Evolutionary conservation across 2,888 invertebrate genomes (phyloP).

Genomic region (Punctoribates punctum): DNA sequence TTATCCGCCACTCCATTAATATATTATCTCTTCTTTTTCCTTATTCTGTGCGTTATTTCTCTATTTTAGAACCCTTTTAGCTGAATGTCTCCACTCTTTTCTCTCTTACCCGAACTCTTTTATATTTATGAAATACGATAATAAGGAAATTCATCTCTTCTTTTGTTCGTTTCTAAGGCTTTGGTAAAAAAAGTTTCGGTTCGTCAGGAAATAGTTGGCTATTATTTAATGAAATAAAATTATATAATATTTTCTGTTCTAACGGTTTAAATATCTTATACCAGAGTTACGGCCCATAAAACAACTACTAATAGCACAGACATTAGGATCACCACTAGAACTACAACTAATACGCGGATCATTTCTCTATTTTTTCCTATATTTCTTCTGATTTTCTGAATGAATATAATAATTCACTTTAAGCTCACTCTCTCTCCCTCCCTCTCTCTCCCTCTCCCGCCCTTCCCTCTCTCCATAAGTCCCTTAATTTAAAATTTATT

Average conservation of each 20-base stretch:
- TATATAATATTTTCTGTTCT: constrained; percentile 6
- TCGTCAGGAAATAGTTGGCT: constrained; percentile 15
- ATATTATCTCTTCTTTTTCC: not conserved
- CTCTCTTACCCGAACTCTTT: not conserved
- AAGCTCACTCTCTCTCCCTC: too few species aligned
- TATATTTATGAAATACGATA: constrained; percentile 18
- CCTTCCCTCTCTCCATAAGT: not conserved
- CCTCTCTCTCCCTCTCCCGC: too few species aligned
- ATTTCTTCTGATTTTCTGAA: too few species aligned
- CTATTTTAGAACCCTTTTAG: not conserved
- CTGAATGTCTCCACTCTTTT: not conserved
- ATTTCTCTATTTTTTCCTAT: not conserved
- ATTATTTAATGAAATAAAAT: constrained; percentile 31
- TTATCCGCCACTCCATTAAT: constrained; percentile 6
- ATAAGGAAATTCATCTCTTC: constrained; percentile 4
- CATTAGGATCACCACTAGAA: not conserved
- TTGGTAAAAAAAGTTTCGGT: not conserved
- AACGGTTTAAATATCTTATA: constrained; percentile 20
- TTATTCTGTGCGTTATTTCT: not conserved
- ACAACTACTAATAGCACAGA: not conserved
- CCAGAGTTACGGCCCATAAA: constrained; percentile 17
- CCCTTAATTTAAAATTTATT: constrained; percentile 8
- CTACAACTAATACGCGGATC: not conserved
- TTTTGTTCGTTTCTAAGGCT: not conserved
- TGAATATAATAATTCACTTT: too few species aligned